Evolutionary conservation across 2,888 invertebrate genomes (phyloP), one percentile per base, ranked within the genome.

Genomic region (Plebejus melissa): DNA sequence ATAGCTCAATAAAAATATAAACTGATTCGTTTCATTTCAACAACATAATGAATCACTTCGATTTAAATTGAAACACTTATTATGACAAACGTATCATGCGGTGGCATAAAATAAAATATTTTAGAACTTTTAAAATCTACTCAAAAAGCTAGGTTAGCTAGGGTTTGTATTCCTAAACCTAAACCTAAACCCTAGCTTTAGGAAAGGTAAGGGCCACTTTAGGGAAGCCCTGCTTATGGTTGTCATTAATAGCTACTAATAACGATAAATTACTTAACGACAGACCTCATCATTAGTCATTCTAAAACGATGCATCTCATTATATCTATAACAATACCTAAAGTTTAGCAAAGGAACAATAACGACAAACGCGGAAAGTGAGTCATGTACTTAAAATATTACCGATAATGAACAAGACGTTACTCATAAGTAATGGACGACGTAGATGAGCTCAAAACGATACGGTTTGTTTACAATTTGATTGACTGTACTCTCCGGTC

Each of bases 301-400:
- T 60, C 3, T 28, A 60, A 60, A 38, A n/a, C n/a, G 38, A 36
- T 22, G 38, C 9, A 41, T n/a, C n/a, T 70, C 22, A 70, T 38
- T 41, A n/a, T 5, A 22, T 16, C 9, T 4, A n/a, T 9, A 74
- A 74, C n/a, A 74, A 58, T n/a, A 69, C 2, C 50, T 50, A 9
- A 38, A 22, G 28, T 46, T 46, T 22, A 6, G 7, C 6, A 32
- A 60, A 41, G 6, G 9, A n/a, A 74, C 38, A 74, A 74, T 54
- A 54, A 32, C 7, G 71, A 22, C n/a, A 71, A 46, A 38, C 22
- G 38, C 32, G 11, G 28, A 13, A 13, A 38, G 28, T 28, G 32
- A 71, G 75, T 32, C 13, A 74, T n/a, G 11, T n/a, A 22, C 28
- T 71, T 71, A 71, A 46, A 71, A 28, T 71, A 41, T 50, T 22